phyloP scores from a whole-genome alignment of 2,888 invertebrate species.

The Chrysodeixis includens region DNA sequence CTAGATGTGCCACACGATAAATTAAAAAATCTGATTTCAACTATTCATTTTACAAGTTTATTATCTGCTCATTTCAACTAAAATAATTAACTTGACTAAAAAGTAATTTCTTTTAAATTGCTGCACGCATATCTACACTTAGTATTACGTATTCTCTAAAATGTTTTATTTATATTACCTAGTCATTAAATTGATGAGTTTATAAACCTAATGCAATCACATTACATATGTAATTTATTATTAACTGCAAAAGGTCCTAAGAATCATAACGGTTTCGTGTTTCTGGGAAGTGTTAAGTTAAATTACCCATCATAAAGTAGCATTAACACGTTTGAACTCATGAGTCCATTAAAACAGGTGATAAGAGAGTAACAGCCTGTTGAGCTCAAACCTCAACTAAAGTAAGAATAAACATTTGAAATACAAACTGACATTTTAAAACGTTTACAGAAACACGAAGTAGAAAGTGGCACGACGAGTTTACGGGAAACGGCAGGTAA shows the following conservation, averaged over 20 bases:
- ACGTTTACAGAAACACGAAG: slow-evolving; percentile 59
- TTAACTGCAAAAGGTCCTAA: neutral
- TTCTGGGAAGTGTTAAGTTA: slow-evolving; percentile 18
- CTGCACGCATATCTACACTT: neutral
- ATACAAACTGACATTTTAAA: slow-evolving; percentile 47
- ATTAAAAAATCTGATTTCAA: slow-evolving; percentile 10
- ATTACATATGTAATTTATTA: neutral
- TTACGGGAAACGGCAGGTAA: slow-evolving; percentile 67
- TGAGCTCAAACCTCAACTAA: slow-evolving; percentile 24
- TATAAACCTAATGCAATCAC: neutral
- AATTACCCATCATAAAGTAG: slow-evolving; percentile 9
- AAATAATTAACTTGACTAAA: neutral
- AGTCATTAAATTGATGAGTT: neutral
- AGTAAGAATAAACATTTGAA: slow-evolving; percentile 29
- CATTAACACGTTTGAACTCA: neutral
- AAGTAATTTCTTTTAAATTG: neutral
- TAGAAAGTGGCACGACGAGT: slow-evolving; percentile 73
- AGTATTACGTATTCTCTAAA: neutral
- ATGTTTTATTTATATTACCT: slow-evolving; percentile 10
- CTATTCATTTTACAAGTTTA: slow-evolving; percentile 6
- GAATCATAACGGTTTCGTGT: neutral
- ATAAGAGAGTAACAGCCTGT: slow-evolving; percentile 28
- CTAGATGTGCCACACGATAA: neutral
- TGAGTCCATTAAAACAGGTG: slow-evolving; percentile 23
- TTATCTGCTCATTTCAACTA: slow-evolving; percentile 8